These are phyloP conservation scores for Trinectes maculatus DNA, from an alignment of 2,113 vertebrate species.

Conservation along the genomic window DNA sequence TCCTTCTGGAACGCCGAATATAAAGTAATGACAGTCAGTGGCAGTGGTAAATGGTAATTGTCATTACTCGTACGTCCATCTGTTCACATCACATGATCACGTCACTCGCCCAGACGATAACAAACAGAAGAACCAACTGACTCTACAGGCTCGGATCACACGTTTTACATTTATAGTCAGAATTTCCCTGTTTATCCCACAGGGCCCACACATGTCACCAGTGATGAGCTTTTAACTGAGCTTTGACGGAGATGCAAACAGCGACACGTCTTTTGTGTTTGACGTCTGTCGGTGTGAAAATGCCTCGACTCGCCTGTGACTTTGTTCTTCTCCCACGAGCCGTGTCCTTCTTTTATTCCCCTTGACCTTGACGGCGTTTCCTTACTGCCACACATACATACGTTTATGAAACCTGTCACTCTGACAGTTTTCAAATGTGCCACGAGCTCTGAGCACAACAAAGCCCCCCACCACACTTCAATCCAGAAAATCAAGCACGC, in stretches of 20 bases:
- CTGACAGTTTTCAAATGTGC: slow-evolving; percentile 64
- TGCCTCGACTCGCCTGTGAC: slow-evolving; percentile 29
- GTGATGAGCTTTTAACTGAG: slow-evolving; percentile 20
- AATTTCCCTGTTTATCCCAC: slow-evolving; percentile 23
- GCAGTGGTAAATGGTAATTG: slow-evolving; percentile 27
- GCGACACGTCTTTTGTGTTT: slow-evolving; percentile 31
- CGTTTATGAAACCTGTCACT: slow-evolving; percentile 51
- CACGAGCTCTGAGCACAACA: slow-evolving; percentile 70
- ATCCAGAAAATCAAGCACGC: slow-evolving; percentile 40
- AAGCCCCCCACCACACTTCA: slow-evolving; percentile 63
- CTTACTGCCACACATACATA: slow-evolving; percentile 41
- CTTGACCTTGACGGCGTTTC: slow-evolving; percentile 65
- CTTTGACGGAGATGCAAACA: slow-evolving; percentile 32
- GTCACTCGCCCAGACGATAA: slow-evolving; percentile 48
- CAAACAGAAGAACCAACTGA: slow-evolving; percentile 58
- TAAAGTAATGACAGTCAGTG: slow-evolving; percentile 32
- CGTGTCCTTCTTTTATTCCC: slow-evolving; percentile 45
- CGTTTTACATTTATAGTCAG: slow-evolving; percentile 21
- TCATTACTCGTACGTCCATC: slow-evolving; percentile 62
- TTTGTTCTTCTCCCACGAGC: slow-evolving; percentile 28
- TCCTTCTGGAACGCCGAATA: slow-evolving; percentile 26
- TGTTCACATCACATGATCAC: slow-evolving; percentile 64
- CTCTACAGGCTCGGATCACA: slow-evolving; percentile 19
- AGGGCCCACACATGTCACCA: slow-evolving; percentile 14
- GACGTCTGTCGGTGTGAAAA: slow-evolving; percentile 52